Percentiles rank a stretch among this genome's conserved stretches.
Conservation (phyloP, 2,888 invertebrate genomes). For the Himalopsyche anomala region DNA sequence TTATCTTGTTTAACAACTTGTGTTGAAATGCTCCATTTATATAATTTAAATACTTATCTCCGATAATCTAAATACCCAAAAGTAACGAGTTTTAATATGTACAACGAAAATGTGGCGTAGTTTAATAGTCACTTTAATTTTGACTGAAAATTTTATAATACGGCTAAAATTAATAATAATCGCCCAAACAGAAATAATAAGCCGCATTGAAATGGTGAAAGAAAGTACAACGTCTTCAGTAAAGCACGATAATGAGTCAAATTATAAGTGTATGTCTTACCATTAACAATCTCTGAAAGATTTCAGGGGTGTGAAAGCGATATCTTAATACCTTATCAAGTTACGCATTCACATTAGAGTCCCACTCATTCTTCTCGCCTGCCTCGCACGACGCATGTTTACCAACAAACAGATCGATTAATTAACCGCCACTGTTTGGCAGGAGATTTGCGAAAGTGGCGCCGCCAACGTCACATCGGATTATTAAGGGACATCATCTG, state of each 20-base stretch:
- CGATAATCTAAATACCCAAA: too few relatives aligned
- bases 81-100: too few relatives aligned
- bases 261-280: background rate
- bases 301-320: conserved; percentile 1
- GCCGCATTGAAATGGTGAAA: too few relatives aligned
- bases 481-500: background rate
- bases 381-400: conserved; percentile 1
- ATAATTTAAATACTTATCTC: too few relatives aligned
- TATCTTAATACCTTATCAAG: background rate
- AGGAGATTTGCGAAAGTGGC: conserved; percentile 10
- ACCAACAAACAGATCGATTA: conserved; percentile 34
- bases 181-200: too few relatives aligned
- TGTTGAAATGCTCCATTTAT: too few relatives aligned
- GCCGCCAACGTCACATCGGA: background rate
- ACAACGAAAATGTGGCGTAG: too few relatives aligned
- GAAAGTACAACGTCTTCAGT: too few relatives aligned
- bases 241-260: background rate
- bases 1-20: too few relatives aligned
- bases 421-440: conserved; percentile 6
- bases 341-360: background rate
- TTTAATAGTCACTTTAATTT: too few relatives aligned
- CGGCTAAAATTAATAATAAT: too few relatives aligned
- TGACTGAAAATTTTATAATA: too few relatives aligned
- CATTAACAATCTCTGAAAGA: conserved; percentile 18
- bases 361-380: background rate